A percentile compares a stretch with the other conserved stretches of the same genome.
Conservation (phyloP, 2,888 invertebrate species). For the Gisinianus flammeolus region DNA sequence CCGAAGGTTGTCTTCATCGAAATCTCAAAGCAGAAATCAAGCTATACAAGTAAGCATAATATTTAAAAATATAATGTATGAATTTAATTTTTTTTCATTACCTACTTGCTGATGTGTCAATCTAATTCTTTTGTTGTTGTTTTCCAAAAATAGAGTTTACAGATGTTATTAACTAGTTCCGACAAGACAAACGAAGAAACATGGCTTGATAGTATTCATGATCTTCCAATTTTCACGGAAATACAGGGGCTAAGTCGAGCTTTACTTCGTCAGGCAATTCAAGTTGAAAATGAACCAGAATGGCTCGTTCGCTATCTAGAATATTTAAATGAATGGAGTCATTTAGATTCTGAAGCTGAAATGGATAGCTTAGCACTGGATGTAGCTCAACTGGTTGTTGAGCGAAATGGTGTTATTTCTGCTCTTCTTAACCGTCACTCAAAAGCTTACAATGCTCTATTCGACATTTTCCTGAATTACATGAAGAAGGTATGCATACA, state of each 20-base stretch:
- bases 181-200: slow-evolving; percentile 48
- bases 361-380: slow-evolving; percentile 65
- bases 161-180: slow-evolving; percentile 56
- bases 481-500: slow-evolving; percentile 68
- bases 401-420: slow-evolving; percentile 83
- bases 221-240: slow-evolving; percentile 78
- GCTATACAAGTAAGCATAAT: slow-evolving; percentile 66
- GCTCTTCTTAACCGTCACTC: slow-evolving; percentile 73
- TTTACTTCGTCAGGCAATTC: slow-evolving; percentile 83
- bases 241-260: slow-evolving; percentile 62
- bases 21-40: slow-evolving; percentile 76
- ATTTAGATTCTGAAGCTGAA: slow-evolving; percentile 34
- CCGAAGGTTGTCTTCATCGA: slow-evolving; percentile 80
- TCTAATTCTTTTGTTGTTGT: background rate
- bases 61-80: background rate
- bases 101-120: background rate
- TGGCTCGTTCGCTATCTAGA: slow-evolving; percentile 54
- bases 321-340: slow-evolving; percentile 52
- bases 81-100: too few species aligned
- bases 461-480: slow-evolving; percentile 73
- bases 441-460: slow-evolving; percentile 56
- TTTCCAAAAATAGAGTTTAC: slow-evolving; percentile 41
- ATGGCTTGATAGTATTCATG: slow-evolving; percentile 65
- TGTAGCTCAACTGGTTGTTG: slow-evolving; percentile 88
- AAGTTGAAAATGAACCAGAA: slow-evolving; percentile 76